Evolutionary conservation across 2,888 invertebrate species (phyloP), one percentile per base, ranked within the genome.

Genomic region (Myathropa florea): DNA sequence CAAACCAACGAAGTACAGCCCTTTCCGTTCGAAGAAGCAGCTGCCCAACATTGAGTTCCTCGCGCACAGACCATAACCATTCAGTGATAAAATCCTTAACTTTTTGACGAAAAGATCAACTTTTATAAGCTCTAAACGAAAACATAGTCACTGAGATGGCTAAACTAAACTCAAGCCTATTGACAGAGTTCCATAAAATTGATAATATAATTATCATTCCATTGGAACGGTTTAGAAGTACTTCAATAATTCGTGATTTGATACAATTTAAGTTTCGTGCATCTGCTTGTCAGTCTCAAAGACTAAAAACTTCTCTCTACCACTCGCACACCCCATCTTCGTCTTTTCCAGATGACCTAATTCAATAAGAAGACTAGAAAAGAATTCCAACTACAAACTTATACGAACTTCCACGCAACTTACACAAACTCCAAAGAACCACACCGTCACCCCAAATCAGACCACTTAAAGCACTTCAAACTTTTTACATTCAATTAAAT

Each of bases 401-500:
- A 12, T 26, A 3, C 57, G 57, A 57, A 1, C 10, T 24, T 21
- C 55, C 33, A 12, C 39, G 12, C 53, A 72, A 57, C 67, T 78
- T 83, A 3, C 14, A 55, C 14, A 33, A 75, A 82, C 67, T 65
- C 72, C 64, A 14, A 12, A 36, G 59, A 76, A 33, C 63, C 77
- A 73, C 70, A 78, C 21, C 70, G 55, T 57, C 61, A 64, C 57
- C 63, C 75, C 33, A 83, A 83, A 65, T 71, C 78, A 46, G 61
- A 71, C 83, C 86, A 86, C 78, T 86, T 79, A 71, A 83, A 75
- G 83, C 75, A 83, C 86, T 86, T 83, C 23, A 78, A 86, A 86
- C 71, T 83, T 86, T 83, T 83, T 71, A 86, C 86, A 83, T 82
- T 86, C 85, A 83, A 86, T 86, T 86, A 86, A 86, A 83, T 86